A percentile compares a stretch with the other conserved stretches of the same genome.
phyloP scores from a whole-genome alignment of 1,140 invertebrate species.

The Cecropterus lyciades region DNA sequence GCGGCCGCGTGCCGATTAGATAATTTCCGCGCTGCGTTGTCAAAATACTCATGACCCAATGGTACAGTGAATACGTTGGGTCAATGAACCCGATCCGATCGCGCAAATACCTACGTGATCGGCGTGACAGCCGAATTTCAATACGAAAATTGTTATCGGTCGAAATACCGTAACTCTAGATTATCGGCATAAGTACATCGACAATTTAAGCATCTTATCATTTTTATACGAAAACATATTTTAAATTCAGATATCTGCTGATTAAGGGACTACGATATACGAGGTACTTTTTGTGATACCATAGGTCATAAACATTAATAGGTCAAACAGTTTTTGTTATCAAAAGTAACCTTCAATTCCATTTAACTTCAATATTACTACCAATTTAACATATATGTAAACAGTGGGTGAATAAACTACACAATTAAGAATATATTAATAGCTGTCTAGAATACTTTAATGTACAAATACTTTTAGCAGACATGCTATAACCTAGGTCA shows the following conservation, averaged over 20 bases:
- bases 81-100: constrained; percentile 64
- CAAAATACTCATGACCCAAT: constrained; percentile 83
- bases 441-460: background rate
- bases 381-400: background rate
- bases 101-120: constrained; percentile 64
- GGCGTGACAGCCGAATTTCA: constrained; percentile 48
- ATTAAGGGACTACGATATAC: constrained; percentile 4
- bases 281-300: background rate
- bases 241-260: constrained; percentile 6
- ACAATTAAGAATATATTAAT: no score
- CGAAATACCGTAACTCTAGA: constrained; percentile 53
- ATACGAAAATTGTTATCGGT: constrained; percentile 59
- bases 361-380: no score
- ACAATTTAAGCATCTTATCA: constrained; percentile 16
- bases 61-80: constrained; percentile 77
- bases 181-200: constrained; percentile 38
- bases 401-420: background rate
- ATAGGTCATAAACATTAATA: constrained; percentile 3
- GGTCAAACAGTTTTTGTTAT: background rate
- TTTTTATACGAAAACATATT: constrained; percentile 3
- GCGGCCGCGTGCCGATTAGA: constrained; percentile 80
- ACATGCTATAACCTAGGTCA: no score
- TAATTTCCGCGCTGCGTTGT: constrained; percentile 82
- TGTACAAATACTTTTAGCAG: no score
- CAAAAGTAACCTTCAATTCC: no score